A percentile compares a stretch with the other conserved stretches of the same genome.
phyloP scores from a whole-genome alignment of 2,888 invertebrate genomes.

The Lasius fuliginosus region DNA sequence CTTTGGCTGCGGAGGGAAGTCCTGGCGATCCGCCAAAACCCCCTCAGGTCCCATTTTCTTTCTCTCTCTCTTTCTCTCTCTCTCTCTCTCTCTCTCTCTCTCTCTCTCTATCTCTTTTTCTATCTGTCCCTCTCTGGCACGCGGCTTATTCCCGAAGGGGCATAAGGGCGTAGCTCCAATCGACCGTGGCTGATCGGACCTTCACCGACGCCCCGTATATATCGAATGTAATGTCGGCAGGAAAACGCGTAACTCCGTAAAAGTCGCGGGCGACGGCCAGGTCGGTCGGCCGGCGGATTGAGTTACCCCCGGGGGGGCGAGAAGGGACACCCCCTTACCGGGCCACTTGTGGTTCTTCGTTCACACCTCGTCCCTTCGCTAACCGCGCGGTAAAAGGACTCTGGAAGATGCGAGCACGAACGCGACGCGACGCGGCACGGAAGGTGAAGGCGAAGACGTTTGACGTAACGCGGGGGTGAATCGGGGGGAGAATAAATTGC shows the following conservation, averaged over 20 bases:
- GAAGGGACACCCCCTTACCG: conserved; percentile 77
- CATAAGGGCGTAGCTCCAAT: conserved; percentile 76
- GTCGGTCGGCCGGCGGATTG: conserved; percentile 72
- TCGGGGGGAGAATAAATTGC: conserved; percentile 33
- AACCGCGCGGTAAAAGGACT: conserved; percentile 66
- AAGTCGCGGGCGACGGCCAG: conserved; percentile 73
- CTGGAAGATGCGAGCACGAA: conserved; percentile 69
- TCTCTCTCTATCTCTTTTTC: neutral
- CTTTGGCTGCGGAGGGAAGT: conserved; percentile 32
- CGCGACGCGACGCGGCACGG: neutral
- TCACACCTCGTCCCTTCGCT: conserved; percentile 83
- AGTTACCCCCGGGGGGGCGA: conserved; percentile 77
- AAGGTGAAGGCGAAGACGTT: conserved; percentile 19
- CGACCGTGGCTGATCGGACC: conserved; percentile 77
- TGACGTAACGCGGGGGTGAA: neutral
- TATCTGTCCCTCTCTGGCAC: neutral
- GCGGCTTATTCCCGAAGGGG: conserved; percentile 59
- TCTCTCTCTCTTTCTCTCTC: neutral
- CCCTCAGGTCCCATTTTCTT: conserved; percentile 13
- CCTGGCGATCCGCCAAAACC: conserved; percentile 63
- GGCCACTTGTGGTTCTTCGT: conserved; percentile 85
- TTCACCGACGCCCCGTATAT: conserved; percentile 52
- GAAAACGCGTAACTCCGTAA: conserved; percentile 80
- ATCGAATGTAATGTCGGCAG: conserved; percentile 64
- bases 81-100: neutral